Conservation (phyloP, 2,888 invertebrate genomes). For the Euplexia lucipara region DNA sequence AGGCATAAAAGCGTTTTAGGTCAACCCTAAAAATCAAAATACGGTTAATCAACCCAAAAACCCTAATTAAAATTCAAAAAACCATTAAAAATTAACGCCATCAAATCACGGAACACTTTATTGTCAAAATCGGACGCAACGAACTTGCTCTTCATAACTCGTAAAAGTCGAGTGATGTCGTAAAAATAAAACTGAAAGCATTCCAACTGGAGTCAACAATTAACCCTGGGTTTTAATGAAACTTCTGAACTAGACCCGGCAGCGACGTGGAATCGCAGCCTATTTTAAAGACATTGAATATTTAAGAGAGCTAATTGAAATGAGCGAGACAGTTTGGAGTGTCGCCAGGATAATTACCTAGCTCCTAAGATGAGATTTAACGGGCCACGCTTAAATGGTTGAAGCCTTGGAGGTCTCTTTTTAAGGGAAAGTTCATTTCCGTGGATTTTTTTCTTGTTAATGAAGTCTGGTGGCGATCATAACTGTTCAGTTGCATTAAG, state of each 20-base stretch:
- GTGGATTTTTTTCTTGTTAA: slow-evolving; percentile 41
- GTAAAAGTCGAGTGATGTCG: slow-evolving; percentile 79
- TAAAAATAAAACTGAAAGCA: slow-evolving; percentile 84
- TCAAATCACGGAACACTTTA: slow-evolving; percentile 68
- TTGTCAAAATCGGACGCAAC: slow-evolving; percentile 75
- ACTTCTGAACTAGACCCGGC: slow-evolving; percentile 85
- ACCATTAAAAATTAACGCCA: slow-evolving; percentile 64
- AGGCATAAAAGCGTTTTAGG: slow-evolving; percentile 57
- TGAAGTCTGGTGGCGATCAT: slow-evolving; percentile 37
- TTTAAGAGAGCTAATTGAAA: slow-evolving; percentile 91
- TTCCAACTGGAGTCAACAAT: slow-evolving; percentile 85
- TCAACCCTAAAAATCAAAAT: slow-evolving; percentile 48
- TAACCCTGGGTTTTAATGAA: slow-evolving; percentile 87
- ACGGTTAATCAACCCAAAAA: slow-evolving; percentile 61
- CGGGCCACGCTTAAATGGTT: slow-evolving; percentile 86
- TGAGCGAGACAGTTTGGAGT: slow-evolving; percentile 90
- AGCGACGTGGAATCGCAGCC: slow-evolving; percentile 83
- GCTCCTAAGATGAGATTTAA: slow-evolving; percentile 90
- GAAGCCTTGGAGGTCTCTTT: slow-evolving; percentile 52
- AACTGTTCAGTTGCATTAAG: slow-evolving; percentile 8
- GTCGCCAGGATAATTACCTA: slow-evolving; percentile 90
- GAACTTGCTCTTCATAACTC: slow-evolving; percentile 78
- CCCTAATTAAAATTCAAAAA: slow-evolving; percentile 64
- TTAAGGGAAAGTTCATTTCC: slow-evolving; percentile 57
- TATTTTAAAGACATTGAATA: slow-evolving; percentile 91